Evolutionary conservation across 2,888 invertebrate species (phyloP).

Genomic region (Troilus luridus): DNA sequence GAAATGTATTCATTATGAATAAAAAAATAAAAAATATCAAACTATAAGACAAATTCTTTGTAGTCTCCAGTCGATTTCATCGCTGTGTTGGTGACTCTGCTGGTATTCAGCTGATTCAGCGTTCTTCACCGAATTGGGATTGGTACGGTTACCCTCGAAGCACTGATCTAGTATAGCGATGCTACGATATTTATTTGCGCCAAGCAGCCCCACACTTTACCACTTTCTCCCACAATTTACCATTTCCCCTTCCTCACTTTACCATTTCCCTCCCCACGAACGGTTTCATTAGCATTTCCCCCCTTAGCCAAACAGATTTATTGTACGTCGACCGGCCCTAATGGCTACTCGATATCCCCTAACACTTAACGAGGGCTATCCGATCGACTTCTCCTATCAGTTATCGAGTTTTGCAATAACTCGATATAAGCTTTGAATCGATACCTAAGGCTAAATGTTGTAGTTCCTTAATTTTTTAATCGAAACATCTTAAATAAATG

Average conservation of each 20-base stretch:
- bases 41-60: too few species aligned
- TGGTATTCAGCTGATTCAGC: not conserved
- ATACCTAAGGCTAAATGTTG: not conserved
- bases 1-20: too few species aligned
- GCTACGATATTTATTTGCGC: constrained; percentile 30
- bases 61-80: too few species aligned
- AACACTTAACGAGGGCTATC: constrained; percentile 10
- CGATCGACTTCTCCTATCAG: not conserved
- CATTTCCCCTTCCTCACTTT: too few species aligned
- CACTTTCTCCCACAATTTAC: too few species aligned
- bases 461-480: not conserved
- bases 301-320: constrained; percentile 33
- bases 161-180: not conserved
- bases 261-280: not conserved
- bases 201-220: not conserved
- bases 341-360: constrained; percentile 28
- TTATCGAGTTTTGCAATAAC: not conserved
- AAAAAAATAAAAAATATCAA: too few species aligned
- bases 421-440: not conserved
- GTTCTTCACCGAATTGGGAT: not conserved
- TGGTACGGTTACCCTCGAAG: not conserved
- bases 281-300: constrained; percentile 30
- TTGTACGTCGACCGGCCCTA: not conserved
- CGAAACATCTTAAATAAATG: too few species aligned
- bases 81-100: not conserved